Base-by-base conservation (phyloP, 2,797 vertebrate genomes). In the Aphelocoma californica region DNA sequence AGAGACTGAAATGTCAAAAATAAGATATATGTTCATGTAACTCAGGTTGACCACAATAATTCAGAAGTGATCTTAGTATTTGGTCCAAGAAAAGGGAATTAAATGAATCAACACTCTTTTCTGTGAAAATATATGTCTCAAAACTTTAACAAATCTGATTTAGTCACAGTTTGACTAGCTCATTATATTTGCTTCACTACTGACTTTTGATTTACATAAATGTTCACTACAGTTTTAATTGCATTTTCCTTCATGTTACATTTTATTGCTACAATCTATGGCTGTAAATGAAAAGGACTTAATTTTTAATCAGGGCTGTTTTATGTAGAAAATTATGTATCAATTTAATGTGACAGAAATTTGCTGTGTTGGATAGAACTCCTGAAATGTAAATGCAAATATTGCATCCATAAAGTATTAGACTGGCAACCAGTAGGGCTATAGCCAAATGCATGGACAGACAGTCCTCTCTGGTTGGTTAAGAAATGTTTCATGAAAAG, bases 261-360 rank as follows among this genome's bases (percentile, higher is more conserved):
- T 95, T 93, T 97, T 97, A 95, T 69, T 92, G 74, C 85, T 96
- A 69, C 56, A 93, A 91, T 96, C 81, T 96, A 96, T 90, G 67
- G 50, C 38, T 91, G 40, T 96, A 97, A 97, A 90, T 97, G 94
- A 92, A 97, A 96, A 90, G 34, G 66, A 86, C 44, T 97, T 95
- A 96, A 96, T 97, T 96, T 97, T 97, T 97, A 97, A 97, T 95
- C 80, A 95, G 80, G 24, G 57, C 29, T 65, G 14, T 53, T 95
- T 97, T 95, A 94, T 89, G 74, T 91, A 60, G 65, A 95, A 97
- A 96, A 92, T 88, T 75, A 83, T 90, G 40, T 78, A 93, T 84
- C 53, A 86, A 82, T 94, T 93, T 90, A 96, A 97, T 91, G 66
- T 19, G 48, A 91, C 38, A 90, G 93, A 94, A 92, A 86, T 86